Conservation (phyloP, 2,888 invertebrate species). For the Tromatobia lineatoria region DNA sequence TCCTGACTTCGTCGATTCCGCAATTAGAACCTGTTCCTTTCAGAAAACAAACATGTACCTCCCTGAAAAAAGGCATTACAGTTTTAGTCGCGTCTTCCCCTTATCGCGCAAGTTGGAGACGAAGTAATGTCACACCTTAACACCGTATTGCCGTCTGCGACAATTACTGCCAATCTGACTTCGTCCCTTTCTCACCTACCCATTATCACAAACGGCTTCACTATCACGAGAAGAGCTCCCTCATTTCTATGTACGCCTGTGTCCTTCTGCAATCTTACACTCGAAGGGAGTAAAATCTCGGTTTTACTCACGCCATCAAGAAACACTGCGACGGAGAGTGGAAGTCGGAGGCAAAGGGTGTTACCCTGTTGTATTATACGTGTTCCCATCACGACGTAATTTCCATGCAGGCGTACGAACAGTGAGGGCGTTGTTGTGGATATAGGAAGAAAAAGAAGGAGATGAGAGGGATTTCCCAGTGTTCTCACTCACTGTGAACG, state of each 20-base stretch:
- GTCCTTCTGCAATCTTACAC: constrained; percentile 6
- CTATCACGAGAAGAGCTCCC: not conserved
- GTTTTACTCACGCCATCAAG: constrained; percentile 15
- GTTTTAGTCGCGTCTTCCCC: too few species aligned
- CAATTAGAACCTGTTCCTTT: too few species aligned
- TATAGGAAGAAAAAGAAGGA: not conserved
- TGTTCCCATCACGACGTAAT: constrained; percentile 61
- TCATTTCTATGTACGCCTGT: not conserved
- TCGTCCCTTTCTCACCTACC: not conserved
- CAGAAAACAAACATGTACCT: too few species aligned
- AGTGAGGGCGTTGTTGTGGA: constrained; percentile 4
- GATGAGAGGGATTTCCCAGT: constrained; percentile 34
- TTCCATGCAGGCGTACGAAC: constrained; percentile 60
- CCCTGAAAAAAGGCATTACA: too few species aligned
- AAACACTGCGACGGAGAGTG: not conserved
- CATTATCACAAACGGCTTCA: not conserved
- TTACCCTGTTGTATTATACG: constrained; percentile 38
- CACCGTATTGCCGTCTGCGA: not conserved
- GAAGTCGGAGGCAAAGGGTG: not conserved
- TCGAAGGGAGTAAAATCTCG: constrained; percentile 18
- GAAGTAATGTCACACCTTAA: not conserved
- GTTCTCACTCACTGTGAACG: constrained; percentile 70
- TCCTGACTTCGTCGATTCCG: too few species aligned
- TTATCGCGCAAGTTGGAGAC: too few species aligned
- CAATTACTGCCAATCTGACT: not conserved